phyloP scores from a whole-genome alignment of 92 coral and sea anemone species.

The Montipora capitata region DNA sequence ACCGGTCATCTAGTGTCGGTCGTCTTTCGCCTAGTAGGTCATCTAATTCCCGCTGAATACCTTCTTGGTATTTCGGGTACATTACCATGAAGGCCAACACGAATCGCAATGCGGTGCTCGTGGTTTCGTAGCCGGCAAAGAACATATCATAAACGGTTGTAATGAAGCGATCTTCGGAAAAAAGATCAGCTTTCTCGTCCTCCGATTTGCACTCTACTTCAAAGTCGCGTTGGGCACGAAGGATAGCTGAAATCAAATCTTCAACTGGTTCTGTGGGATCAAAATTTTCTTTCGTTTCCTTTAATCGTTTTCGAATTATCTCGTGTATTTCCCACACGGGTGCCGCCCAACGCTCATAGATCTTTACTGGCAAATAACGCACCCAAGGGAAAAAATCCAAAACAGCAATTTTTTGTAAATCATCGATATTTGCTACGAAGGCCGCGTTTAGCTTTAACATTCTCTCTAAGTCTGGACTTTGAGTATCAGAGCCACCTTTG shows the following conservation, averaged over 20 bases:
- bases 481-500: too few relatives aligned
- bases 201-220: not conserved
- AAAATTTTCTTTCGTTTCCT: constrained; percentile 14
- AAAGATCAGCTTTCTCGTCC: constrained; percentile 39
- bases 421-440: too few relatives aligned
- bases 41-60: constrained; percentile 39
- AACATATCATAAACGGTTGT: constrained; percentile 53
- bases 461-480: too few relatives aligned
- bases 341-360: not conserved
- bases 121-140: constrained; percentile 48
- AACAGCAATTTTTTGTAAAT: too few relatives aligned
- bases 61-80: constrained; percentile 34
- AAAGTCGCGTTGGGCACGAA: not conserved
- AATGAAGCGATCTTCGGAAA: constrained; percentile 37
- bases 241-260: constrained; percentile 25
- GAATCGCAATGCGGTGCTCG: constrained; percentile 41
- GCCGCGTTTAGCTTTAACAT: too few relatives aligned
- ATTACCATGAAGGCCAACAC: constrained; percentile 25
- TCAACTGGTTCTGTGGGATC: constrained; percentile 35
- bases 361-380: too few relatives aligned
- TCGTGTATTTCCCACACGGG: not conserved
- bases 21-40: constrained; percentile 25
- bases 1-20: constrained; percentile 41
- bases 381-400: too few relatives aligned
- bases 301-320: constrained; percentile 14